Percentiles rank a stretch among this genome's conserved stretches.
phyloP scores from a whole-genome alignment of 64 coral and sea anemone species.

The Montipora foliosa region DNA sequence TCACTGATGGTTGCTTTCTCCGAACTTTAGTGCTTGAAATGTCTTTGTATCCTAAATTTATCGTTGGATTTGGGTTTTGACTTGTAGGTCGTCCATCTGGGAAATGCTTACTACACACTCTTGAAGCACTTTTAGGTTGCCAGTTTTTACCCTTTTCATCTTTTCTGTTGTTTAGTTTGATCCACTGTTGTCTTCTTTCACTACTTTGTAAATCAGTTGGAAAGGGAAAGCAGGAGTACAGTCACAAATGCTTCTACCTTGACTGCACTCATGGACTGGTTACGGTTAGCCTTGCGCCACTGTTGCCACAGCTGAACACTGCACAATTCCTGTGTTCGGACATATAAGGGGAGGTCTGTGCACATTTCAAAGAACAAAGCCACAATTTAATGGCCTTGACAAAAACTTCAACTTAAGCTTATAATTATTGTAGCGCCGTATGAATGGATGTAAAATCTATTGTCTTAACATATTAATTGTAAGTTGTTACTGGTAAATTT shows the following conservation, averaged over 20 bases:
- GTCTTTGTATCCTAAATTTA: slow-evolving; percentile 49
- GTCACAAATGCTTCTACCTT: slow-evolving; percentile 50
- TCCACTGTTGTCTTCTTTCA: slow-evolving; percentile 56
- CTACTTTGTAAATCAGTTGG: slow-evolving; percentile 47
- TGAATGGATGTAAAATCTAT: too few relatives aligned
- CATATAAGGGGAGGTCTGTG: neutral
- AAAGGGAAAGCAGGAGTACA: slow-evolving; percentile 61
- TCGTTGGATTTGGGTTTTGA: slow-evolving; percentile 59
- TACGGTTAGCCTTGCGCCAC: slow-evolving; percentile 38
- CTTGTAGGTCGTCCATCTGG: slow-evolving; percentile 44
- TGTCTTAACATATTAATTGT: too few relatives aligned
- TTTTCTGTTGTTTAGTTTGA: slow-evolving; percentile 67
- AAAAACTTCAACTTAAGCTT: neutral
- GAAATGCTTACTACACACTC: slow-evolving; percentile 71
- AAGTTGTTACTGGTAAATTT: too few relatives aligned
- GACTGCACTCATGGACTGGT: slow-evolving; percentile 49
- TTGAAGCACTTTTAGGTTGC: slow-evolving; percentile 69
- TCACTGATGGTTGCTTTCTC: slow-evolving; percentile 21
- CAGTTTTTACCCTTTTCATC: slow-evolving; percentile 51
- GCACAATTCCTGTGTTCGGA: slow-evolving; percentile 56
- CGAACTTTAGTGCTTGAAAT: slow-evolving; percentile 31
- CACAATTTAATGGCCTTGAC: neutral
- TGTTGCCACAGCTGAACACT: slow-evolving; percentile 65
- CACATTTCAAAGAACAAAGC: neutral
- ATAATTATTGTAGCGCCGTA: neutral